Conservation (phyloP, 2,113 vertebrate species). For the Cavia porcellus region DNA sequence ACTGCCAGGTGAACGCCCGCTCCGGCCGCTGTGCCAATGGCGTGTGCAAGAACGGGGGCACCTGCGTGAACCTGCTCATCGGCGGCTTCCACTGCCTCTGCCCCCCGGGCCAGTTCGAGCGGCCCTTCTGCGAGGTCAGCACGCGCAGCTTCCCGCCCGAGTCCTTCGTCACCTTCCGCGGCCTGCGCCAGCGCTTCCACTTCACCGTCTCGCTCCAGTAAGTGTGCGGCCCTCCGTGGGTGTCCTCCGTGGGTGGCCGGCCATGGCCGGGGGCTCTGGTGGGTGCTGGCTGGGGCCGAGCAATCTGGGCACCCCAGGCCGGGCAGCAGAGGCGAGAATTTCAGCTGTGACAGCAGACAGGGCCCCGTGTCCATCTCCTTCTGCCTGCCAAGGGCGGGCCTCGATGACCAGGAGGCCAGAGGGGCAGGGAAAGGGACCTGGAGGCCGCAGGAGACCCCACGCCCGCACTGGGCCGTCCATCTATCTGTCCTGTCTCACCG, state of each 20-base stretch:
- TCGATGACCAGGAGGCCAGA: neutral
- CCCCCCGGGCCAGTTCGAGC: slow-evolving; percentile 86
- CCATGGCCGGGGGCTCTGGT: fast-evolving
- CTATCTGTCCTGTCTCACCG: fast-evolving
- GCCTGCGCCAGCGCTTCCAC: slow-evolving; percentile 91
- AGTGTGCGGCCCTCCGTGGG: slow-evolving; percentile 67
- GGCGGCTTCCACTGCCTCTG: slow-evolving; percentile 92
- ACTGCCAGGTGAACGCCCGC: slow-evolving; percentile 87
- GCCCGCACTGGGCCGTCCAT: fast-evolving
- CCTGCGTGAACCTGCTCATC: slow-evolving; percentile 90
- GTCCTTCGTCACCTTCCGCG: slow-evolving; percentile 92
- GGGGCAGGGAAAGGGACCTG: no score
- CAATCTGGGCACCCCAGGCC: neutral
- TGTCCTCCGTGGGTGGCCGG: neutral
- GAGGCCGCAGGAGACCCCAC: neutral
- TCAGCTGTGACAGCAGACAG: neutral
- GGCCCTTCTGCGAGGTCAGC: slow-evolving; percentile 90
- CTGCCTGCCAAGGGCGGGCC: neutral
- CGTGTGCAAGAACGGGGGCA: slow-evolving; percentile 91
- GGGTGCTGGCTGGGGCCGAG: fast-evolving
- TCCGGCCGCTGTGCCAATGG: slow-evolving; percentile 89
- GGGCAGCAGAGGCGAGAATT: neutral
- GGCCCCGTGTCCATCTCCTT: neutral
- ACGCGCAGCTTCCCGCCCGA: slow-evolving; percentile 89
- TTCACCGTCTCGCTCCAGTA: slow-evolving; percentile 90